phyloP scores from a whole-genome alignment of 2,888 invertebrate genomes.

The Lochmaea capreae region DNA sequence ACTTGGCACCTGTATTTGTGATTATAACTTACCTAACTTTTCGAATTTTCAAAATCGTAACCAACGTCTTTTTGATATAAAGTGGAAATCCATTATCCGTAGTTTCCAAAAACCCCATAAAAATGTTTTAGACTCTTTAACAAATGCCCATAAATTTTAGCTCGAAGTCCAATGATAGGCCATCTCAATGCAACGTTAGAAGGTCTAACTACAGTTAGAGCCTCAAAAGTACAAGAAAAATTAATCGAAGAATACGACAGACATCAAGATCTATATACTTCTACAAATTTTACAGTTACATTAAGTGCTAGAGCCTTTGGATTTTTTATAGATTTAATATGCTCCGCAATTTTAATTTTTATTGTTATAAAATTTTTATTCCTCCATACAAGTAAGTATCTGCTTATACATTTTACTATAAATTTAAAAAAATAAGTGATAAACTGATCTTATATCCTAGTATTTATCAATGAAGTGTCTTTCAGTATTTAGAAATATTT shows the following conservation, averaged over 20 bases:
- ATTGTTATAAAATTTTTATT: constrained; percentile 51
- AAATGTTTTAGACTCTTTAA: not conserved
- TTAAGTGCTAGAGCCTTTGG: constrained; percentile 58
- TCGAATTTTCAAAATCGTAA: too few species aligned
- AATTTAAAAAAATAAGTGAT: too few species aligned
- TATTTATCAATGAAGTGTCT: too few species aligned
- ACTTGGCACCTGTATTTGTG: too few species aligned
- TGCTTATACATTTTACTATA: too few species aligned
- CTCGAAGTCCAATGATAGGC: constrained; percentile 61
- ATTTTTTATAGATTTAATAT: constrained; percentile 57
- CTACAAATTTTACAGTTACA: constrained; percentile 56
- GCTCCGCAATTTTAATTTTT: constrained; percentile 49
- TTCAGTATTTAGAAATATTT: too few species aligned
- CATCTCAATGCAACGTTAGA: constrained; percentile 62
- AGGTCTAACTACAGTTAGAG: constrained; percentile 62
- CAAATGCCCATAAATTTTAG: constrained; percentile 42
- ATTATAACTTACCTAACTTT: too few species aligned
- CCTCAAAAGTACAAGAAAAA: constrained; percentile 57
- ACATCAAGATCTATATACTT: constrained; percentile 61
- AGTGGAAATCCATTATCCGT: too few species aligned
- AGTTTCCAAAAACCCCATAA: too few species aligned
- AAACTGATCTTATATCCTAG: too few species aligned
- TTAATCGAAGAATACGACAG: constrained; percentile 59
- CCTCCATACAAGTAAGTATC: constrained; percentile 53
- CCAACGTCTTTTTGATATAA: too few species aligned